Evolutionary conservation across 1,140 invertebrate genomes (phyloP).

Genomic region (Neotoxoptera formosana): DNA sequence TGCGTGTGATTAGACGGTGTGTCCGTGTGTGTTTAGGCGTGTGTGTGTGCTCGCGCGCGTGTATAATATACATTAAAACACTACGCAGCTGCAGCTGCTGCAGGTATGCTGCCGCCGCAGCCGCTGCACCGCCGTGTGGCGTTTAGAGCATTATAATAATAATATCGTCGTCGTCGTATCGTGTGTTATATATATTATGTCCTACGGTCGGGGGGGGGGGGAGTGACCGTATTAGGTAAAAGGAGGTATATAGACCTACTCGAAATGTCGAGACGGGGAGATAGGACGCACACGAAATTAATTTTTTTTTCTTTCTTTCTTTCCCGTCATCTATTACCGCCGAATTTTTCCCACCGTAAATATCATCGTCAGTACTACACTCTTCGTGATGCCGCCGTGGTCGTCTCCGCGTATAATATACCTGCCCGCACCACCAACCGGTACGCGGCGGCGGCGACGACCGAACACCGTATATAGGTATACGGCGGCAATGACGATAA

Average conservation of each 20-base stretch:
- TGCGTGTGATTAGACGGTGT: too few species aligned
- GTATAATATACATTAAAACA: constrained; percentile 3
- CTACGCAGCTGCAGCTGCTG: not conserved
- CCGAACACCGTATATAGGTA: constrained; percentile 7
- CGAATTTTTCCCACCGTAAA: constrained; percentile 6
- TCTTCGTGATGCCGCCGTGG: too few species aligned
- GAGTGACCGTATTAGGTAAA: constrained; percentile 7
- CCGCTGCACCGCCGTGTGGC: not conserved
- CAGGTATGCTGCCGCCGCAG: too few species aligned
- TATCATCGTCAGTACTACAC: not conserved
- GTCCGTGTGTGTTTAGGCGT: not conserved
- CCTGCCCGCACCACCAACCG: constrained; percentile 8
- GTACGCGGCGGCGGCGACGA: not conserved
- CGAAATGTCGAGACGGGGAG: not conserved
- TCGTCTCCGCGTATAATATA: not conserved
- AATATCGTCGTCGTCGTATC: not conserved
- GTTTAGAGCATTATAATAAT: not conserved
- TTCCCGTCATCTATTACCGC: constrained; percentile 2
- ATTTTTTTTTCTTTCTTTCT: not conserved
- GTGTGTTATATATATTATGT: not conserved
- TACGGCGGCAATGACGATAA: not conserved
- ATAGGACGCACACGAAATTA: constrained; percentile 4
- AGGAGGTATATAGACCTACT: constrained; percentile 1
- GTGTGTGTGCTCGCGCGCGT: not conserved
- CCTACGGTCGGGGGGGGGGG: not conserved